A percentile compares a stretch with the other conserved stretches of the same genome.
phyloP scores from a whole-genome alignment of 2,797 vertebrate genomes.

The Melanotaenia pygmaea region DNA sequence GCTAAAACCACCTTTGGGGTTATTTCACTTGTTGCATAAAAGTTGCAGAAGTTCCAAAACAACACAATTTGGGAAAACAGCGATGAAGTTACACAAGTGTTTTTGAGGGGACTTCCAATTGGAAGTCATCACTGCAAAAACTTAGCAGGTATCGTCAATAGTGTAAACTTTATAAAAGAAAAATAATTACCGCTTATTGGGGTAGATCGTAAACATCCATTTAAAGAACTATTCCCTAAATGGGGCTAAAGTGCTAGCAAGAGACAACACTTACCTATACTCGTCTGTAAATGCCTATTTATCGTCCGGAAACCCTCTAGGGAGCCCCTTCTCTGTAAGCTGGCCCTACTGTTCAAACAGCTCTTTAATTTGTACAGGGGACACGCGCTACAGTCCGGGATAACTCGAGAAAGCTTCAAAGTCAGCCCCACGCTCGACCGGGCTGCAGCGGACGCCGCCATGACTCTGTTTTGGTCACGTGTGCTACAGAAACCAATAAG shows the following conservation, averaged over 20 bases:
- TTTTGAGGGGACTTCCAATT: conserved; percentile 2
- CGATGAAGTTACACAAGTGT: conserved; percentile 49
- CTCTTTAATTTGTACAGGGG: conserved; percentile 62
- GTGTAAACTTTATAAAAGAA: fast-evolving
- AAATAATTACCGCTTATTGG: neutral
- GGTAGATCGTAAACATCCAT: neutral
- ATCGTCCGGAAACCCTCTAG: conserved; percentile 62
- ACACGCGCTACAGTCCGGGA: conserved; percentile 72
- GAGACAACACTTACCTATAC: conserved; percentile 62
- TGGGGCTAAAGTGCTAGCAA: conserved; percentile 53
- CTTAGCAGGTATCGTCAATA: neutral
- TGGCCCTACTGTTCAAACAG: conserved; percentile 36
- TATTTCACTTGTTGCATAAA: conserved; percentile 39
- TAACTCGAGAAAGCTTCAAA: conserved; percentile 75
- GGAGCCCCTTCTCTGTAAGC: conserved; percentile 19
- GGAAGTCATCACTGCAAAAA: neutral
- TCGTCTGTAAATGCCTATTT: conserved; percentile 78
- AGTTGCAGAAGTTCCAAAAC: conserved; percentile 17
- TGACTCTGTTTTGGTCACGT: conserved; percentile 80
- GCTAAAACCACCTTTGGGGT: too few relatives aligned
- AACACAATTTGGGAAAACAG: neutral
- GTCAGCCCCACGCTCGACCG: conserved; percentile 77
- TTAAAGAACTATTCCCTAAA: neutral
- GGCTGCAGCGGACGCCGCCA: conserved; percentile 80
- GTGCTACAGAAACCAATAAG: conserved; percentile 62